These are phyloP conservation scores for Alligator mississippiensis DNA, from an alignment of 2,113 vertebrate genomes.

Conservation along the genomic window DNA sequence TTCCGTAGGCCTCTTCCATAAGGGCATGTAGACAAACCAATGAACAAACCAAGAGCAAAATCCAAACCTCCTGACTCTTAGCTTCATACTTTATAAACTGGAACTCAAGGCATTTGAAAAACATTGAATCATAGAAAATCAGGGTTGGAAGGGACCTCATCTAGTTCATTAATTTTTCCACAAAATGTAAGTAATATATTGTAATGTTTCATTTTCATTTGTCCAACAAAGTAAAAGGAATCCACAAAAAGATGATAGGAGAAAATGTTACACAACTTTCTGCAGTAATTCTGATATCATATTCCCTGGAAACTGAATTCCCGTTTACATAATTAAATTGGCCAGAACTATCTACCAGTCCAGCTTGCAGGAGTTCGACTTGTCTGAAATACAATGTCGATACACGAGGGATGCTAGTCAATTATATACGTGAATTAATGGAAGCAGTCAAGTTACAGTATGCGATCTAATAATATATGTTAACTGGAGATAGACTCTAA, in stretches of 20 bases:
- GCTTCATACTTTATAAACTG: neutral
- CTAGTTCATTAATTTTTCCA: constrained; percentile 34
- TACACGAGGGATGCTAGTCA: neutral
- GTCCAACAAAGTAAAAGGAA: constrained; percentile 41
- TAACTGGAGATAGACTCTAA: constrained; percentile 18
- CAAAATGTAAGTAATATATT: neutral
- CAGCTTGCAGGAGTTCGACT: constrained; percentile 52
- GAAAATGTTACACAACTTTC: constrained; percentile 36
- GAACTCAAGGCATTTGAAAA: constrained; percentile 12
- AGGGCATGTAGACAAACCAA: neutral
- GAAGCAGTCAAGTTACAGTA: constrained; percentile 24
- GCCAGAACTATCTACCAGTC: constrained; percentile 57
- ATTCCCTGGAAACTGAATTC: constrained; percentile 48
- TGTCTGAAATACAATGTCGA: constrained; percentile 40
- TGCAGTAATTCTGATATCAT: constrained; percentile 54
- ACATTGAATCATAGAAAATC: neutral
- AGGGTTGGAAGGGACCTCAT: neutral
- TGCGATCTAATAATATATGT: constrained; percentile 43
- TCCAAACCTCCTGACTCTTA: neutral
- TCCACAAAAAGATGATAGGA: constrained; percentile 37
- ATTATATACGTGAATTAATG: constrained; percentile 58
- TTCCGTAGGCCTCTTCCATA: neutral
- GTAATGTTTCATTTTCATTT: constrained; percentile 54
- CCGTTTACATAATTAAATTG: constrained; percentile 72
- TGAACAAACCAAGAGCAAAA: neutral